Base-by-base conservation (phyloP, 2,113 vertebrate genomes). In the Centrocercus urophasianus region DNA sequence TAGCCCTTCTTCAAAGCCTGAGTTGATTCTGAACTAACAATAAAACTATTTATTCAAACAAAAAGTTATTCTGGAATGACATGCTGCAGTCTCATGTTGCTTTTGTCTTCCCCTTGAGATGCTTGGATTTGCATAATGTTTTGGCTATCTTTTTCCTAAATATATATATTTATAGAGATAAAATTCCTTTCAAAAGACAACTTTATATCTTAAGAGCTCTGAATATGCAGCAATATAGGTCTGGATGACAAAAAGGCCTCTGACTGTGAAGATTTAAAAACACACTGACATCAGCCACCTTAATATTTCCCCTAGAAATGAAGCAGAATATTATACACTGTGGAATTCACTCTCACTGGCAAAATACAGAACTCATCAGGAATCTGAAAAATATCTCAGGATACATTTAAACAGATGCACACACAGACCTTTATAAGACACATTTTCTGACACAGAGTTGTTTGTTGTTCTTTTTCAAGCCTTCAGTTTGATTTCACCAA, bases 41-140 rank as follows among this genome's bases (percentile, higher is more conserved):
- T 70, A 83, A 85, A 87, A 81, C 12, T 81, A 91, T 85, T 83
- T 91, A 69, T 96, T 96, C 19, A 24, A 96, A 94, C 61, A 93
- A 91, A 78, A 90, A 72, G 76, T 95, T 84, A 70, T 72, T 95
- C 71, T 94, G 47, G 40, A 66, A 88, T 83, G 78, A 89, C 86
- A 93, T 45, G 42, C 34, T 86, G 59, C 79, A 88, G 85, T 90
- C 88, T 36, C 67, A 83, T 67, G 54, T 60, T 90, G 60, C 91
- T 97, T 97, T 97, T 90, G 96, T 96, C 82, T 95, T 95, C 77
- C 77, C 85, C 81, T 96, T 92, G 94, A 97, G 92, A 97, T 93
- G 79, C 42, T 78, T 56, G 64, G 61, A 97, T 97, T 97, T 97
- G 67, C 94, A 97, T 95, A 95, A 94, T 90, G 77, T 87, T 97